These are phyloP conservation scores for Tetramorium bicarinatum DNA, from an alignment of 2,888 invertebrate genomes.

Conservation along the genomic window DNA sequence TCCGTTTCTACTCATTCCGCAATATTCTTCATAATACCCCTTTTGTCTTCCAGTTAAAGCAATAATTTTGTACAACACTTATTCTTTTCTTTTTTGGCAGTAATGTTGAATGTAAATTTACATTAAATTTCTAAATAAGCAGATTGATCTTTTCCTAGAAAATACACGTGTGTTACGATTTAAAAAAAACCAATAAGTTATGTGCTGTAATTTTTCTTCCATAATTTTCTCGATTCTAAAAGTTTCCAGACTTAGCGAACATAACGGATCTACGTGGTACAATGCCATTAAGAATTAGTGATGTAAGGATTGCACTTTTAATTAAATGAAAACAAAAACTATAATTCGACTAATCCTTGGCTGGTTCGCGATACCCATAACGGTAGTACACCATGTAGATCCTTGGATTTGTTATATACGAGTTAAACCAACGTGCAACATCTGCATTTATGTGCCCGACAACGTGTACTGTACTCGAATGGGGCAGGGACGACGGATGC, in stretches of 20 bases:
- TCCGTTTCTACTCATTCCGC: constrained; percentile 27
- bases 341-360: neutral
- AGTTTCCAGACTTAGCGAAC: neutral
- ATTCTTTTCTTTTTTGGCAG: constrained; percentile 19
- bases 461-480: constrained; percentile 54
- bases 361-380: neutral
- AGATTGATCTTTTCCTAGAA: neutral
- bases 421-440: constrained; percentile 13
- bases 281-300: constrained; percentile 18
- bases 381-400: neutral
- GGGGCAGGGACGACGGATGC: constrained; percentile 27
- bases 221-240: neutral
- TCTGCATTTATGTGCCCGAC: neutral
- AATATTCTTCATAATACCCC: constrained; percentile 42
- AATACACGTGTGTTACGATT: neutral
- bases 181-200: constrained; percentile 7
- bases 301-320: neutral
- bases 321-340: constrained; percentile 3
- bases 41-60: constrained; percentile 12
- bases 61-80: constrained; percentile 9
- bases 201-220: neutral
- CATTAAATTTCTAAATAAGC: constrained; percentile 26
- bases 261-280: constrained; percentile 7
- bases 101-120: constrained; percentile 14
- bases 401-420: constrained; percentile 11